Base-by-base conservation (phyloP, 2,113 vertebrate genomes). In the Buteo buteo region DNA sequence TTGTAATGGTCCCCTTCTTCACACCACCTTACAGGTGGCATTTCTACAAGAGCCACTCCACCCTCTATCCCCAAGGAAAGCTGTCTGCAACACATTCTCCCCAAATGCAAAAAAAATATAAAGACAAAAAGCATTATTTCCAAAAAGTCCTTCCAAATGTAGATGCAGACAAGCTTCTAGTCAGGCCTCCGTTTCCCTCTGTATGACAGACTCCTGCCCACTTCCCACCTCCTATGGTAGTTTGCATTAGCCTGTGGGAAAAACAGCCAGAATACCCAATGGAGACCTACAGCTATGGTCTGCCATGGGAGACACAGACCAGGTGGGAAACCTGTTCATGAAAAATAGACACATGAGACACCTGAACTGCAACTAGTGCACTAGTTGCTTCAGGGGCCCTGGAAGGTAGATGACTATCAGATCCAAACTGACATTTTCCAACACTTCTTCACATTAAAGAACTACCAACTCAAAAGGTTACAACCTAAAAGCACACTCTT, bases 221-320 rank as follows among this genome's bases (percentile, higher is more conserved):
- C 74, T 42, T 93, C 88, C 92, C 93, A 90, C 77, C 58, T 47
- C 40, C 74, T 25, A 28, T 1, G 17, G 62, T 86, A 26, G 19
- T 96, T 97, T 97, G 92, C 96, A 96, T 97, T 6, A 85, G 7
- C 84, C 93, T 96, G 93, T 94, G 90, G 93, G 96, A 96, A 97
- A 95, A 87, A 3, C 50, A 59, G 45, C 36, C 94, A 26, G 74
- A 93, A 96, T 93, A 93, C 49, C 90, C 94, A 88, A 70, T 17
- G 4, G 92, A 66, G 82, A 93, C 93, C 94, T 96, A 62, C 87
- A 95, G 96, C 84, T 82, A 64, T 4, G 6, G 67, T 47, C 86
- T 96, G 62, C 82, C 87, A 94, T 58, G 85, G 85, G 87, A 96
- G 90, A 93, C 25, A 81, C 9, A 4, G 65, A n/a, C 61, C 90